Base-by-base conservation (phyloP, 2,888 invertebrate genomes). In the Noctua janthe region DNA sequence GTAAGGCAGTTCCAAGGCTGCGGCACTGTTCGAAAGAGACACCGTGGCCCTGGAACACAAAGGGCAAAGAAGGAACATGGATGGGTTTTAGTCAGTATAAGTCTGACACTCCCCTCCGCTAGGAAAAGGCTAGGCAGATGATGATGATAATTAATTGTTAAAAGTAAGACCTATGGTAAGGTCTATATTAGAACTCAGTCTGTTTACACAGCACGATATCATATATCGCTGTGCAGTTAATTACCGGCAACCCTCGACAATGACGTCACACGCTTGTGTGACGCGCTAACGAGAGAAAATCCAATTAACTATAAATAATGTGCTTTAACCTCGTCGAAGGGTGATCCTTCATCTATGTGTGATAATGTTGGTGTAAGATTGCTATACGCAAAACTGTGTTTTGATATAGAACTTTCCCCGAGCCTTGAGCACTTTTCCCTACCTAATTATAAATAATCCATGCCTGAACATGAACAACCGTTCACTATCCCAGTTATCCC, bases 181-280 rank as follows among this genome's bases (percentile, higher is more conserved):
- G 23, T 23, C 54, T 54, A 20, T 1, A 6, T 54, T 39, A 39
- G 39, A 20, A 54, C 20, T 7, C 20, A 2, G 7, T 17, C 7
- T 64, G 7, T 35, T 17, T 23, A 54, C 17, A 62, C 51, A 70
- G 13, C 64, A 43, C 39, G 39, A 35, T 56, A 64, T 49, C 20
- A 54, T 17, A 54, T 71, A 56, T 43, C 59, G 10, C 59, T 39
- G 17, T 72, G 23, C 15, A 49, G 71, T 78, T 82, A 59, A 72
- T 82, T 76, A 80, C 62, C 72, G 56, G 62, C 77, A 74, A 67
- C 67, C 74, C 77, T 71, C 39, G 49, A 71, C 59, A 54, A 39
- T 77, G 71, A 51, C 29, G 49, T 69, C 74, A 81, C 74, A 49
- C 49, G 56, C 54, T 8, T 8, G 54, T 17, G 17, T 35, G 62